Conservation (phyloP, 2,113 vertebrate species). For the Hippocampus comes region DNA sequence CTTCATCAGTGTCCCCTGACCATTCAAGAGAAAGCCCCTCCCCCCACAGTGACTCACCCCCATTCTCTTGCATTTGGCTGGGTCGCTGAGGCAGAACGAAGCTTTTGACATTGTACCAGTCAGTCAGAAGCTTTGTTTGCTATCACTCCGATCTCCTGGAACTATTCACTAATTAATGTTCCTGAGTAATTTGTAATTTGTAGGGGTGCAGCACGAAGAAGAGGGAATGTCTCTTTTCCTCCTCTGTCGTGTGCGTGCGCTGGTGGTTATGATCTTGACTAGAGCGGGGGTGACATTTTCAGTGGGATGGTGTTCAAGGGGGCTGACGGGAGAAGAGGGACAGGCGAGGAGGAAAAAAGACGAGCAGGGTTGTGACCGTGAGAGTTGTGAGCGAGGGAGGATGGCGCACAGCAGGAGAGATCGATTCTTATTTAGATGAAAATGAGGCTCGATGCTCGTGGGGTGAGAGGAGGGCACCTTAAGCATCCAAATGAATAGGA, state of each 20-base stretch:
- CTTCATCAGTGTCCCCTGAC: slow-evolving; percentile 66
- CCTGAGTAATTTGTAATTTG: slow-evolving; percentile 18
- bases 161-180: slow-evolving; percentile 48
- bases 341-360: slow-evolving; percentile 51
- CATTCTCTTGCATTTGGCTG: slow-evolving; percentile 68
- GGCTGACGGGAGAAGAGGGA: slow-evolving; percentile 47
- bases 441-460: slow-evolving; percentile 77
- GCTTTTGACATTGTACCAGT: slow-evolving; percentile 73
- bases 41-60: slow-evolving; percentile 70
- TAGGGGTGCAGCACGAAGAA: slow-evolving; percentile 4
- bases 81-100: slow-evolving; percentile 72
- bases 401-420: slow-evolving; percentile 71
- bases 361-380: slow-evolving; percentile 68
- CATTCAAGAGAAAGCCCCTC: slow-evolving; percentile 65
- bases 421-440: slow-evolving; percentile 85
- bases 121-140: slow-evolving; percentile 64
- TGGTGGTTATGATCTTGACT: slow-evolving; percentile 20
- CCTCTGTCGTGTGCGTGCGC: not conserved
- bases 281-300: slow-evolving; percentile 19
- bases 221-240: not conserved
- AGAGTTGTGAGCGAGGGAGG: slow-evolving; percentile 67
- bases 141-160: slow-evolving; percentile 47
- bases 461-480: slow-evolving; percentile 72
- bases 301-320: slow-evolving; percentile 33
- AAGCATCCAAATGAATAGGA: slow-evolving; percentile 67